Evolutionary conservation across 2,888 invertebrate species (phyloP).

Genomic region (Meiosimyza decipiens): DNA sequence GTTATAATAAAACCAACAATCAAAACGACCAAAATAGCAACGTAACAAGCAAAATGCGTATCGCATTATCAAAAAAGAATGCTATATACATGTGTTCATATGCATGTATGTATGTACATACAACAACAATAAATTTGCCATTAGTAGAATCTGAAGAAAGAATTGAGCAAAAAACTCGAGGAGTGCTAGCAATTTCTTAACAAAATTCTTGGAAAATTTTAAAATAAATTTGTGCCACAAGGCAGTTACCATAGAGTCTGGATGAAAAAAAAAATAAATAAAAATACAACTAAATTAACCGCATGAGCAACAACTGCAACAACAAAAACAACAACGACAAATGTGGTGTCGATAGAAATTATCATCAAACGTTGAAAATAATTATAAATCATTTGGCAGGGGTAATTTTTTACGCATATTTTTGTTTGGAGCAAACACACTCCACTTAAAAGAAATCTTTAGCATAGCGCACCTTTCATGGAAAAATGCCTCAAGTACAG

Average conservation of each 20-base stretch:
- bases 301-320: not conserved
- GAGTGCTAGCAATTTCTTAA: too few relatives aligned
- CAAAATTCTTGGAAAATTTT: slow-evolving; percentile 1
- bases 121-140: slow-evolving; percentile 2
- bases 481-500: too few relatives aligned
- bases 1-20: not conserved
- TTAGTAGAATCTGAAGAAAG: not conserved
- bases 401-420: slow-evolving; percentile 37
- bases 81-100: too few relatives aligned
- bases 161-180: not conserved
- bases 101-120: not conserved
- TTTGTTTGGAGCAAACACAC: too few relatives aligned
- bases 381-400: slow-evolving; percentile 45
- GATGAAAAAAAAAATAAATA: not conserved
- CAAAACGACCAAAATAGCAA: not conserved
- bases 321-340: not conserved
- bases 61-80: slow-evolving; percentile 4
- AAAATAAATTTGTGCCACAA: too few relatives aligned
- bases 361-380: slow-evolving; percentile 45
- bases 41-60: slow-evolving; percentile 5
- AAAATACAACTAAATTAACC: not conserved
- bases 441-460: too few relatives aligned
- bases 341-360: slow-evolving; percentile 46
- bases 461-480: too few relatives aligned
- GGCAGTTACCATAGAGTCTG: too few relatives aligned